These are phyloP conservation scores for Seira ritae DNA, from an alignment of 2,888 invertebrate genomes.

Conservation along the genomic window DNA sequence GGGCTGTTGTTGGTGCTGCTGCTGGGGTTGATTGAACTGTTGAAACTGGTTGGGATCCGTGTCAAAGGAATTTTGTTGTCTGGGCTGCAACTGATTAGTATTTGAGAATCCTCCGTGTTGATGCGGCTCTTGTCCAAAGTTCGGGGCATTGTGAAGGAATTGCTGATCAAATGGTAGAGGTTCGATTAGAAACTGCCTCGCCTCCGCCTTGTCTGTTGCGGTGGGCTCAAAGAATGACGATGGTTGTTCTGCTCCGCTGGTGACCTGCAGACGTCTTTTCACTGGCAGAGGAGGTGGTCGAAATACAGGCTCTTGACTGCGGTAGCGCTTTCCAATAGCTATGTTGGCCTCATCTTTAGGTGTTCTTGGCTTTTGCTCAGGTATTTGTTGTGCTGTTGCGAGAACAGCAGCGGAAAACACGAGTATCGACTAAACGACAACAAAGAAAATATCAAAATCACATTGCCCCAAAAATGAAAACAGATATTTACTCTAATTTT, in stretches of 20 bases:
- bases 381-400: constrained; percentile 23
- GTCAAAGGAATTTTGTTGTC: not conserved
- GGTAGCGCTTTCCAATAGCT: constrained; percentile 28
- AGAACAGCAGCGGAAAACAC: constrained; percentile 22
- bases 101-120: no score
- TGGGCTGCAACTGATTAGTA: not conserved
- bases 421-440: not conserved
- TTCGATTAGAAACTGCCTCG: constrained; percentile 28
- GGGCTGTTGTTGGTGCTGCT: constrained; percentile 13
- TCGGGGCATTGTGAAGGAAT: no score
- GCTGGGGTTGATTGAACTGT: constrained; percentile 14
- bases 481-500: not conserved
- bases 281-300: constrained; percentile 51
- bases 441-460: constrained; percentile 25
- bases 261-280: constrained; percentile 23
- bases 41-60: constrained; percentile 35
- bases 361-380: constrained; percentile 11
- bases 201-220: constrained; percentile 20
- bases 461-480: not conserved
- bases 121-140: no score
- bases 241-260: constrained; percentile 31
- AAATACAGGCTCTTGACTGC: constrained; percentile 45
- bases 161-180: not conserved
- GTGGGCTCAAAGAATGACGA: constrained; percentile 38
- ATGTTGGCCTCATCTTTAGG: not conserved